A percentile compares a stretch with the other conserved stretches of the same genome.
Conservation (phyloP, 2,888 invertebrate genomes). For the Lydus trimaculatus region DNA sequence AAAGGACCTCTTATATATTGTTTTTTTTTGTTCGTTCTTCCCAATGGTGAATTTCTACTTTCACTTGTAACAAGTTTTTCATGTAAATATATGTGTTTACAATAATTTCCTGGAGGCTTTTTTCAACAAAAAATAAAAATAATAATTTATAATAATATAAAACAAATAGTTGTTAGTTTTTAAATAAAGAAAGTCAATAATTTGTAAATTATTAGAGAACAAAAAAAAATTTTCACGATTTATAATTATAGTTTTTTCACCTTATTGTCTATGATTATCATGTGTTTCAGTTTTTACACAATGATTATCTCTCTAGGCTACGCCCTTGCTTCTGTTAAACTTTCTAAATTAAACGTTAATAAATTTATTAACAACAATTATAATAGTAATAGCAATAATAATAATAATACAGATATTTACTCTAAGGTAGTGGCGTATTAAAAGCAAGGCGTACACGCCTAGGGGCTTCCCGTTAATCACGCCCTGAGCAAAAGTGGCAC, state of each 20-base stretch:
- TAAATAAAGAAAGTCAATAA: neutral
- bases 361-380: neutral
- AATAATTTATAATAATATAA: neutral
- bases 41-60: slow-evolving; percentile 19
- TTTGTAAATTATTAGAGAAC: neutral
- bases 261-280: neutral
- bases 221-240: neutral
- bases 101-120: neutral
- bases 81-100: neutral
- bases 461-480: no score
- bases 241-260: neutral
- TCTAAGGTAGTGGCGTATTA: no score
- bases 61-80: slow-evolving; percentile 14
- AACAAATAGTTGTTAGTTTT: neutral
- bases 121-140: neutral
- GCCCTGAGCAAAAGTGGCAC: no score
- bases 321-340: slow-evolving; percentile 11
- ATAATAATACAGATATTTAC: no score
- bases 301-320: slow-evolving; percentile 9
- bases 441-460: no score
- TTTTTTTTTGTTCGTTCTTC: no score
- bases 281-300: neutral
- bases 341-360: slow-evolving; percentile 9
- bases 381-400: neutral
- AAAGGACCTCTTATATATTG: neutral